Percentiles rank a stretch among this genome's conserved stretches.
Conservation (phyloP, 53 echinoderm and acorn worm species). For the Apostichopus leukothele region DNA sequence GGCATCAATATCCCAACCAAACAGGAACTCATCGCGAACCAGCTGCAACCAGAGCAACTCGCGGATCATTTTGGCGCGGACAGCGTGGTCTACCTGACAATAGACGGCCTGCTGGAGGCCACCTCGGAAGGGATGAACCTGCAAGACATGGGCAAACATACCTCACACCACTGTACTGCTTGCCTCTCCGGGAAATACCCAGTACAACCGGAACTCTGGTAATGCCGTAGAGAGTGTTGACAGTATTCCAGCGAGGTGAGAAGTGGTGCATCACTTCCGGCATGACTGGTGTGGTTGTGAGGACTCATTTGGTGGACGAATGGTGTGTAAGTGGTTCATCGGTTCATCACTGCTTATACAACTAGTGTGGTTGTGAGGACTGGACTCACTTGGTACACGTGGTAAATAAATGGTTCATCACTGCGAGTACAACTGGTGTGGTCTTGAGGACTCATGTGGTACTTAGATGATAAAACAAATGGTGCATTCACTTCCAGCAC, state of each 20-base stretch:
- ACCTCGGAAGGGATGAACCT: conserved; percentile 79
- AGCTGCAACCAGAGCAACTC: conserved; percentile 60
- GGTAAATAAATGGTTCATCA: too few species aligned
- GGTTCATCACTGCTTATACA: too few species aligned
- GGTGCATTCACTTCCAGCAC: too few species aligned
- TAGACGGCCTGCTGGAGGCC: conserved; percentile 80
- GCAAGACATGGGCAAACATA: conserved; percentile 49
- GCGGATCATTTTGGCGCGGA: conserved; percentile 87
- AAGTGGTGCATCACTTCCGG: too few species aligned
- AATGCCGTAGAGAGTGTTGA: neutral
- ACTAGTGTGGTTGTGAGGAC: too few species aligned
- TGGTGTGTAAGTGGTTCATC: too few species aligned
- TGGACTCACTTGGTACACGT: too few species aligned
- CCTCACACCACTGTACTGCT: conserved; percentile 87
- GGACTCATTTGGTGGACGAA: too few species aligned
- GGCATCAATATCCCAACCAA: conserved; percentile 98
- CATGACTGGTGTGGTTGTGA: too few species aligned
- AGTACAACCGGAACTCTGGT: conserved; percentile 47
- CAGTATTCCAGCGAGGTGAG: neutral
- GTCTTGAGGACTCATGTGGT: too few species aligned
- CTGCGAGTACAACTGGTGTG: too few species aligned
- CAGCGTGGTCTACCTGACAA: conserved; percentile 91
- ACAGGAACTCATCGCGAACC: conserved; percentile 95
- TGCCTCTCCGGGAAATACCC: conserved; percentile 94
- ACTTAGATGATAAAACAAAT: too few species aligned